Percentiles rank a stretch among this genome's conserved stretches.
Conservation (phyloP, 1,140 invertebrate species). For the Cyclina sinensis region DNA sequence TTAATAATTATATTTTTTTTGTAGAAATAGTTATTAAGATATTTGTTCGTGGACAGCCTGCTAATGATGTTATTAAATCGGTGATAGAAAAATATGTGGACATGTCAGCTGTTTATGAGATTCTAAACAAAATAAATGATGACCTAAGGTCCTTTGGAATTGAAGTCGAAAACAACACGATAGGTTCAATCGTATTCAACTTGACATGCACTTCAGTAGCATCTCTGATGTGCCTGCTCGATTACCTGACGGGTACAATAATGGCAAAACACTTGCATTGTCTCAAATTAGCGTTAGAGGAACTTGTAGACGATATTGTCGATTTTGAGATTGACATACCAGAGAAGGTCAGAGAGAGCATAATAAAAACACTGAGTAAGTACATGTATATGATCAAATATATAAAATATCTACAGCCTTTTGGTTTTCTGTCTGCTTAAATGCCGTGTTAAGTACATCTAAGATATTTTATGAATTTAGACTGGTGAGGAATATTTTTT, state of each 20-base stretch:
- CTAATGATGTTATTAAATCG: too few relatives aligned
- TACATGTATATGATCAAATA: too few relatives aligned
- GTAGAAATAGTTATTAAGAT: too few relatives aligned
- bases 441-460: too few relatives aligned
- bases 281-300: neutral
- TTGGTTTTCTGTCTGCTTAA: too few relatives aligned
- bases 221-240: neutral
- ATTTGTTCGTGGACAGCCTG: neutral
- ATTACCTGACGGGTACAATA: neutral
- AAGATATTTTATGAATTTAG: too few relatives aligned
- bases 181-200: neutral
- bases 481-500: too few relatives aligned
- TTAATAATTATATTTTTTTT: too few relatives aligned
- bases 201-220: neutral
- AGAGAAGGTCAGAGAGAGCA: neutral
- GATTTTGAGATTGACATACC: neutral
- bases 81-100: too few relatives aligned
- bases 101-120: too few relatives aligned
- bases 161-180: neutral
- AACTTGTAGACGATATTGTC: neutral
- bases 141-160: neutral
- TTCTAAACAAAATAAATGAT: neutral
- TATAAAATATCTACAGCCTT: too few relatives aligned
- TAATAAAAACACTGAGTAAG: neutral
- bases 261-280: neutral